A percentile compares a stretch with the other conserved stretches of the same genome.
Conservation (phyloP, 2,888 invertebrate genomes). For the Synanthedon myopaeformis region DNA sequence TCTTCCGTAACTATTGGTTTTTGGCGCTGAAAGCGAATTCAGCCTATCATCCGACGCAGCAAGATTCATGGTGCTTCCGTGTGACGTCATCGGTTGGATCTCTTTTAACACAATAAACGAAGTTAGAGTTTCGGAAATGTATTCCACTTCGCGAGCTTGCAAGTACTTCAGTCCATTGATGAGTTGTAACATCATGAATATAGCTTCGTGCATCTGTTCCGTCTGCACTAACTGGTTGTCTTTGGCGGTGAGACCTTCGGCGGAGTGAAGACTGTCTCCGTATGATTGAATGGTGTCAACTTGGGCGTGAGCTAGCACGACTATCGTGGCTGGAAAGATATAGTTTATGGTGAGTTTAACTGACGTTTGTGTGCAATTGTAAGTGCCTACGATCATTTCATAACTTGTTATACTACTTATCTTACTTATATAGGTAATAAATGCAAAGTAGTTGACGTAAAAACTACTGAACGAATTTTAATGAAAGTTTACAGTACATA, state of each 20-base stretch:
- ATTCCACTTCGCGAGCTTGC: constrained; percentile 86
- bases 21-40: constrained; percentile 57
- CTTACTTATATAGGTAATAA: too few relatives aligned
- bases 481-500: too few relatives aligned
- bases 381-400: too few relatives aligned
- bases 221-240: constrained; percentile 56
- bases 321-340: constrained; percentile 76
- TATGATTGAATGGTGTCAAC: constrained; percentile 81
- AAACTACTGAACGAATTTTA: too few relatives aligned
- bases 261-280: constrained; percentile 71
- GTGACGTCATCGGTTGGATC: constrained; percentile 22
- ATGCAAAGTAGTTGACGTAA: too few relatives aligned
- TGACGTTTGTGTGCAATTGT: not conserved
- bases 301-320: constrained; percentile 79
- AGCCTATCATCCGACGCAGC: constrained; percentile 52
- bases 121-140: constrained; percentile 76
- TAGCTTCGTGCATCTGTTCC: constrained; percentile 74
- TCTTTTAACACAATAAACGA: constrained; percentile 81
- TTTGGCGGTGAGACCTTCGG: constrained; percentile 53
- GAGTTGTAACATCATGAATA: constrained; percentile 83
- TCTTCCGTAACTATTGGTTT: constrained; percentile 69
- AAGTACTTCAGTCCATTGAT: constrained; percentile 85
- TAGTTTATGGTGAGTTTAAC: not conserved
- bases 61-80: constrained; percentile 31
- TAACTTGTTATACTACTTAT: too few relatives aligned